A percentile compares a stretch with the other conserved stretches of the same genome.
Conservation (phyloP, 1,140 invertebrate genomes). For the Micrasema longulum region DNA sequence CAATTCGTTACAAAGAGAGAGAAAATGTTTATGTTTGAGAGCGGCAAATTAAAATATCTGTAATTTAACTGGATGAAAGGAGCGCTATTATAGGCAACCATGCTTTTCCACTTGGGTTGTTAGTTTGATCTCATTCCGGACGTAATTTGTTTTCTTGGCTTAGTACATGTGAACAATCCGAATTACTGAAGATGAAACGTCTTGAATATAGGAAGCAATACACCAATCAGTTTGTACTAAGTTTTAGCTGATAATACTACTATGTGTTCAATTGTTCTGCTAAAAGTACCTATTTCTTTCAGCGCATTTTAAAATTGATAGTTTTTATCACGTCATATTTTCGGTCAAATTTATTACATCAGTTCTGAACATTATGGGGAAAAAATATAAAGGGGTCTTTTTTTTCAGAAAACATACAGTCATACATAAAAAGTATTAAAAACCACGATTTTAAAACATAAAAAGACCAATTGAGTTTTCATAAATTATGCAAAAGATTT, state of each 20-base stretch:
- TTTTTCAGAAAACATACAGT: no score
- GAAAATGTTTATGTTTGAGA: constrained; percentile 28
- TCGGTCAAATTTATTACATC: no score
- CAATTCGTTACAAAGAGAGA: constrained; percentile 20
- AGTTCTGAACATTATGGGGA: no score
- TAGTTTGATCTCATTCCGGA: constrained; percentile 46
- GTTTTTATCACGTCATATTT: no score
- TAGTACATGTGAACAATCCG: constrained; percentile 34
- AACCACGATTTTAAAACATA: no score
- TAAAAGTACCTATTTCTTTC: no score
- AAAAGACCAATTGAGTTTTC: no score
- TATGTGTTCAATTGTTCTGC: no score
- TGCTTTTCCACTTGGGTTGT: constrained; percentile 46
- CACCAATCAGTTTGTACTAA: not conserved
- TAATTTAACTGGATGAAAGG: constrained; percentile 36
- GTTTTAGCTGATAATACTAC: not conserved
- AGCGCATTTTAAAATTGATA: no score
- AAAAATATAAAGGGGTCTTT: no score
- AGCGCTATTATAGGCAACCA: constrained; percentile 4
- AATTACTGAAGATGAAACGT: constrained; percentile 30
- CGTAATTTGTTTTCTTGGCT: constrained; percentile 47
- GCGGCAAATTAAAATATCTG: constrained; percentile 35
- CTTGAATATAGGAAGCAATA: not conserved
- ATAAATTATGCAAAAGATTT: no score
- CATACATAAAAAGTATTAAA: no score